Evolutionary conservation across 2,888 invertebrate genomes (phyloP), one percentile per base, ranked within the genome.

Genomic region (Diarsia dahlii): DNA sequence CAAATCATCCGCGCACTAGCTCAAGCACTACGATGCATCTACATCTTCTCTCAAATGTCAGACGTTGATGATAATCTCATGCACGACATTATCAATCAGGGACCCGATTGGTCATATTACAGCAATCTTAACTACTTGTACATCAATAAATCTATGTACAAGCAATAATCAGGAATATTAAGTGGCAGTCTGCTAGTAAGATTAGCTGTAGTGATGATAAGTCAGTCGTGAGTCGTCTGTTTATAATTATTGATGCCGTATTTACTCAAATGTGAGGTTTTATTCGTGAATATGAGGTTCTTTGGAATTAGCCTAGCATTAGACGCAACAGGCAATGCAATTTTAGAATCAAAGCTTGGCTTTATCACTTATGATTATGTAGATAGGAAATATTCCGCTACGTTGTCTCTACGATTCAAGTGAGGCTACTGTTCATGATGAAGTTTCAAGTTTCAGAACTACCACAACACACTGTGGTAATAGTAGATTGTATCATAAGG

Each of bases 41-140:
- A 70, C 74, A 78, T 71, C 71, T 48, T 74, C 76, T 67, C 76
- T 71, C 64, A 85, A 85, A 84, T 84, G 84, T 84, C 84, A 84
- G 86, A 84, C 78, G 84, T 80, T 79, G 71, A 82, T 73, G 81
- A 71, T 85, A 84, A 87, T 88, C 84, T 80, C 78, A 80, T 76
- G 70, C 84, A 76, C 80, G 81, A 80, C 80, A 78, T 78, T 89
- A 88, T 86, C 84, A 88, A 88, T 89, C 86, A 86, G 71, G 63
- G 75, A 68, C 72, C 71, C 74, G 81, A 87, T 82, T 83, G 76
- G 79, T 69, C 67, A 84, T 76, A 88, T 87, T 84, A 87, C 81
- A 64, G 87, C 80, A 85, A 87, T 87, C 78, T 75, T 69, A 80
- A 62, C 67, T 70, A 78, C 78, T 78, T 68, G 65, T 56, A 73